phyloP scores from a whole-genome alignment of 1,140 invertebrate genomes.

The Heliconius nattereri region DNA sequence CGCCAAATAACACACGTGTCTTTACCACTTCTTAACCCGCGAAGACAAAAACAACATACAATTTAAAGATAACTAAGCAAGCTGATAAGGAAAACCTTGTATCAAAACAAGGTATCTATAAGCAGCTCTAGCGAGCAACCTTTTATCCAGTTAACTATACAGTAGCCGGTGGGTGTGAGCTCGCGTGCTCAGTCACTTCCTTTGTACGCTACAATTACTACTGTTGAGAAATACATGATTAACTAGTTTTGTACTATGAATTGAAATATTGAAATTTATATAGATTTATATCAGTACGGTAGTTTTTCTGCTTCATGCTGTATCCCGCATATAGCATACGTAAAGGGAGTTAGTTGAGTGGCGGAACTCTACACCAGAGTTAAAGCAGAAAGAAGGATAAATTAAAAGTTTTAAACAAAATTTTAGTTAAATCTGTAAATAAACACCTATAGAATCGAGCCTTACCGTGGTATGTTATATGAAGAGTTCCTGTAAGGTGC shows the following conservation, averaged over 20 bases:
- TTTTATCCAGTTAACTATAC: conserved; percentile 1
- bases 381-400: too few species aligned
- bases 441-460: too few species aligned
- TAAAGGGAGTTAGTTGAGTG: too few species aligned
- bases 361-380: too few species aligned
- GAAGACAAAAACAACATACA: not conserved
- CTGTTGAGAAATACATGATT: not conserved
- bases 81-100: not conserved
- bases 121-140: not conserved
- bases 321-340: not conserved
- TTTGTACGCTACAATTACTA: conserved; percentile 5
- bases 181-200: conserved; percentile 8
- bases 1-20: too few species aligned
- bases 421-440: too few species aligned
- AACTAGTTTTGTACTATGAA: not conserved
- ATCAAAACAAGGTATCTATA: not conserved
- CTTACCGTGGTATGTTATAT: too few species aligned
- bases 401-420: too few species aligned
- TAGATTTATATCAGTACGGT: not conserved
- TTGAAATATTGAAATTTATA: not conserved
- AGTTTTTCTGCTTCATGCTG: not conserved
- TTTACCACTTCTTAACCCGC: too few species aligned
- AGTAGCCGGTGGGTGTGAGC: not conserved
- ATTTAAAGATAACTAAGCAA: not conserved
- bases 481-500: too few species aligned